Base-by-base conservation (phyloP, 2,797 vertebrate species). In the Aeoliscus strigatus region DNA sequence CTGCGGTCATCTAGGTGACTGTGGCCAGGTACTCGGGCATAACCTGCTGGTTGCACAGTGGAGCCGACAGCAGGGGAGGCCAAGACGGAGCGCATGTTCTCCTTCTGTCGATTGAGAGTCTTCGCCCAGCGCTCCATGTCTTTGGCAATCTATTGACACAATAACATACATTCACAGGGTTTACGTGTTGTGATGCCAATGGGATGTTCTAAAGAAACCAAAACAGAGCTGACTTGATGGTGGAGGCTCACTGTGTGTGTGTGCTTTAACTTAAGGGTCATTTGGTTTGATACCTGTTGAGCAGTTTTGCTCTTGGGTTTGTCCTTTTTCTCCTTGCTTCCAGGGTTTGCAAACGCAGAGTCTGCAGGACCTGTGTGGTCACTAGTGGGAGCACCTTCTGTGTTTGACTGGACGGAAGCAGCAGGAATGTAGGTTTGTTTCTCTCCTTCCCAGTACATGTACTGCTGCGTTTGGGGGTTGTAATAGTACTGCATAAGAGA, bases 121-220 rank as follows among this genome's bases (percentile, higher is more conserved):
- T 93, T 92, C 1, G 93, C 92, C 93, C 93, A 95, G 8, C 92
- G 89, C 62, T 95, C 93, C 93, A 95, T 95, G 52, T 95, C 93
- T 81, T 95, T 95, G 25, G 93, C 93, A 40, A 95, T 94, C 92
- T 94, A 54, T 42, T 38, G 8, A 62, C 10, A 41, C 33, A 44
- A 41, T 3, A 7, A 50, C n/a, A 5, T 1, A 36, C 15, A 6
- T 39, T 16, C 39, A n/a, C 7, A 2, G 48, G 10, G 15, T 26
- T n/a, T n/a, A n/a, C n/a, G n/a, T n/a, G n/a, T n/a, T n/a, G n/a
- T n/a, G n/a, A n/a, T n/a, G n/a, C n/a, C n/a, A n/a, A n/a, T n/a
- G n/a, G n/a, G n/a, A n/a, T n/a, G n/a, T n/a, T n/a, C n/a, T n/a
- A n/a, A n/a, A n/a, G n/a, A n/a, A n/a, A n/a, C n/a, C n/a, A n/a